Percentiles rank a stretch among this genome's conserved stretches.
These are phyloP conservation scores for Ditula angustiorana DNA, from an alignment of 2,888 invertebrate species.

Conservation along the genomic window DNA sequence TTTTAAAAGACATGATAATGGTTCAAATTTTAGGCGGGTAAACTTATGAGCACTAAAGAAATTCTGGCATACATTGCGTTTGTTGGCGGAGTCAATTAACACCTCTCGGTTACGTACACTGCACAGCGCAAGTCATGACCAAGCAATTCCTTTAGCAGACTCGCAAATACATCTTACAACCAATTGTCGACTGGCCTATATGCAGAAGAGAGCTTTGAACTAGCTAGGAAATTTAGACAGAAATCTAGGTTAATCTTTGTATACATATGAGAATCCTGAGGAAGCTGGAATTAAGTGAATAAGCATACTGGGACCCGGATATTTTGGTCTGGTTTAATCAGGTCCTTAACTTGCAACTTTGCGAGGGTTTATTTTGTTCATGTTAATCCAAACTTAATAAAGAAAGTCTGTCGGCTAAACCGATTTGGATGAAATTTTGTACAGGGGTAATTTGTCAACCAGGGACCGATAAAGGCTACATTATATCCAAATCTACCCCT, in stretches of 20 bases:
- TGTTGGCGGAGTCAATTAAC: constrained; percentile 56
- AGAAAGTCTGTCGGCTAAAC: too few species aligned
- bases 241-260: not conserved
- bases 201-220: not conserved
- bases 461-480: too few species aligned
- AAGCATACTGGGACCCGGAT: not conserved
- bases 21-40: not conserved
- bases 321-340: not conserved
- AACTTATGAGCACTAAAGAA: constrained; percentile 10
- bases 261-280: constrained; percentile 2
- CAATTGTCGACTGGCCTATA: not conserved
- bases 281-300: not conserved
- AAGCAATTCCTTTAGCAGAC: constrained; percentile 15
- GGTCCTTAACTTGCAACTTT: too few species aligned
- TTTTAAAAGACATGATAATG: not conserved
- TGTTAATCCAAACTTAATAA: too few species aligned
- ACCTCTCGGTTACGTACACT: constrained; percentile 54
- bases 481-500: too few species aligned
- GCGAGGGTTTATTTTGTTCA: too few species aligned
- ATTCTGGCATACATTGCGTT: constrained; percentile 28
- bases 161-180: not conserved
- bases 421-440: too few species aligned
- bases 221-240: not conserved
- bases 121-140: constrained; percentile 51
- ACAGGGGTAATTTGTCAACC: too few species aligned